Evolutionary conservation across 2,797 vertebrate genomes (phyloP).

Genomic region (Platalea minor): DNA sequence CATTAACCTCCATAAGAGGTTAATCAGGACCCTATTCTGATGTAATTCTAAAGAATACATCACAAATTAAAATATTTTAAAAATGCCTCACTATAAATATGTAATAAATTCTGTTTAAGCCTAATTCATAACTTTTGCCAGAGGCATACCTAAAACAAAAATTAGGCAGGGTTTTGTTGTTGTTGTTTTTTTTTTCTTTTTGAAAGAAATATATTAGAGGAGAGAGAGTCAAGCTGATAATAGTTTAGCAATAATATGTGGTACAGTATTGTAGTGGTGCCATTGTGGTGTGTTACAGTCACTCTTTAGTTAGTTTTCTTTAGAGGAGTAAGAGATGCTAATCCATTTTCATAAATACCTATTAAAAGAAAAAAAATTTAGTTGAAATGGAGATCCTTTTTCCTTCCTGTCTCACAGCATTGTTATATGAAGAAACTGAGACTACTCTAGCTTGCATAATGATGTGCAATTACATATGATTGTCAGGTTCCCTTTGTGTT

Average conservation of each 20-base stretch:
- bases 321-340: not conserved
- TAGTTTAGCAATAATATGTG: not conserved
- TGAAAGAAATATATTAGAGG: not conserved
- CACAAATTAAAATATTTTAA: not conserved
- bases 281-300: not conserved
- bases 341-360: not conserved
- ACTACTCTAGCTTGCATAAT: not conserved
- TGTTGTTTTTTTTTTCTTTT: not conserved
- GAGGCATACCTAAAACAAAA: not conserved
- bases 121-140: not conserved
- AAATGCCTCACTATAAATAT: not conserved
- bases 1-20: not conserved
- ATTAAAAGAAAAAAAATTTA: not conserved
- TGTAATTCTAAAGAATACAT: not conserved
- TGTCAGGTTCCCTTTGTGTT: not conserved
- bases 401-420: not conserved
- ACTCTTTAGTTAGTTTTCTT: not conserved
- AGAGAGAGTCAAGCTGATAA: not conserved
- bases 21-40: not conserved
- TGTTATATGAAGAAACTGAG: not conserved
- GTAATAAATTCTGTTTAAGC: not conserved
- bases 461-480: not conserved
- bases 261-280: not conserved
- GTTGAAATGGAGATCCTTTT: not conserved
- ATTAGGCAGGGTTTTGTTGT: not conserved